Percentiles rank a stretch among this genome's conserved stretches.
Conservation (phyloP, 2,888 invertebrate genomes). For the Bombyx huttoni region DNA sequence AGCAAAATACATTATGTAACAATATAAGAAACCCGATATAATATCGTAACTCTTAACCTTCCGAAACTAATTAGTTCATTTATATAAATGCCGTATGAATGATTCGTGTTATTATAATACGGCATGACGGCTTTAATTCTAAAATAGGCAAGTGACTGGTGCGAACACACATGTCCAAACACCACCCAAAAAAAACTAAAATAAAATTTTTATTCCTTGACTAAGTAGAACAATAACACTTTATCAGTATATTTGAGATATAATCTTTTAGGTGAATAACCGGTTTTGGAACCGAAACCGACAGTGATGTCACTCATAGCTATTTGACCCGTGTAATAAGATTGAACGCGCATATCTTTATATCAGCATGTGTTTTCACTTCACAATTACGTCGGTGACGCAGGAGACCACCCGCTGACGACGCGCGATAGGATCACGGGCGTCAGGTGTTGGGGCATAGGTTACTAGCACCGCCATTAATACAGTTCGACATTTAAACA, state of each 20-base stretch:
- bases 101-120: too few relatives aligned
- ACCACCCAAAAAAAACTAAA: too few relatives aligned
- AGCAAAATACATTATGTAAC: too few relatives aligned
- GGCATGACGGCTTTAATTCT: too few relatives aligned
- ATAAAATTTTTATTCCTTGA: too few relatives aligned
- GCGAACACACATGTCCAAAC: too few relatives aligned
- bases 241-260: neutral
- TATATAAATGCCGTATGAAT: too few relatives aligned
- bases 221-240: neutral
- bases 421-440: conserved; percentile 43
- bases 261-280: neutral
- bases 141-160: too few relatives aligned
- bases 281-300: neutral
- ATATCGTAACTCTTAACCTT: too few relatives aligned
- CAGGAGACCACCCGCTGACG: conserved; percentile 42
- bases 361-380: neutral
- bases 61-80: too few relatives aligned
- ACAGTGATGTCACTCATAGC: neutral
- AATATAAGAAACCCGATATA: too few relatives aligned
- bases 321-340: neutral
- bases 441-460: conserved; percentile 45
- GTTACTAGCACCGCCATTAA: conserved; percentile 40
- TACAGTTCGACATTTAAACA: conserved; percentile 60
- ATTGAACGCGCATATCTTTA: neutral
- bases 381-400: conserved; percentile 9